These are phyloP conservation scores for Metacarcinus magister DNA, from an alignment of 2,888 invertebrate genomes.

Conservation along the genomic window DNA sequence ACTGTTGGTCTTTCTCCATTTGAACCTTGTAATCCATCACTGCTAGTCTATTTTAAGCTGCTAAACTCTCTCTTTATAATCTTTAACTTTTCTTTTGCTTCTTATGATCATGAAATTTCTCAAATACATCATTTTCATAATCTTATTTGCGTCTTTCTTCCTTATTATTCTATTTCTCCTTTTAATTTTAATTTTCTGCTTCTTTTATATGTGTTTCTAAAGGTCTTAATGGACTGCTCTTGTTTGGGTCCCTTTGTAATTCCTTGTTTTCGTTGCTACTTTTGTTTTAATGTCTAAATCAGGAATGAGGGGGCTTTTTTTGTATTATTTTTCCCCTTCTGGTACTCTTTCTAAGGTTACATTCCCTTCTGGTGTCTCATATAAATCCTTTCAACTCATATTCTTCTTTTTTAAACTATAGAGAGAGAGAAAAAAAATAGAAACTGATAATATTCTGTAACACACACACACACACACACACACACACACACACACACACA, in stretches of 20 bases:
- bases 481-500: background rate
- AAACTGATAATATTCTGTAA: background rate
- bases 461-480: background rate
- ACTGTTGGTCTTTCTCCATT: no score
- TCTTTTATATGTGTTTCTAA: background rate
- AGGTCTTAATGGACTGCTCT: background rate
- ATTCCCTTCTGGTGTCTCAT: slow-evolving; percentile 23
- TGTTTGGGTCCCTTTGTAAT: background rate
- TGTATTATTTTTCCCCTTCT: background rate
- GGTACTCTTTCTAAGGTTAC: background rate
- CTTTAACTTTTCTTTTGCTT: background rate
- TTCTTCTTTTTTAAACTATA: background rate
- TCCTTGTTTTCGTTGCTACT: slow-evolving; percentile 1
- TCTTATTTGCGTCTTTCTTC: background rate
- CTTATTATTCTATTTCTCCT: background rate
- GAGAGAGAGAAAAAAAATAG: background rate
- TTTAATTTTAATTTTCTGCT: background rate
- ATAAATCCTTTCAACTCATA: background rate
- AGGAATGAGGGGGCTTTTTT: background rate
- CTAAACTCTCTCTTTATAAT: background rate
- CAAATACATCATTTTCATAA: background rate
- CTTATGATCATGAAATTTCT: background rate
- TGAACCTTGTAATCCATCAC: no score
- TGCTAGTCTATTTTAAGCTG: background rate
- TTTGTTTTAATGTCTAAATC: background rate